phyloP scores from a whole-genome alignment of 2,797 vertebrate species.

The Enteromius fasciolatus region DNA sequence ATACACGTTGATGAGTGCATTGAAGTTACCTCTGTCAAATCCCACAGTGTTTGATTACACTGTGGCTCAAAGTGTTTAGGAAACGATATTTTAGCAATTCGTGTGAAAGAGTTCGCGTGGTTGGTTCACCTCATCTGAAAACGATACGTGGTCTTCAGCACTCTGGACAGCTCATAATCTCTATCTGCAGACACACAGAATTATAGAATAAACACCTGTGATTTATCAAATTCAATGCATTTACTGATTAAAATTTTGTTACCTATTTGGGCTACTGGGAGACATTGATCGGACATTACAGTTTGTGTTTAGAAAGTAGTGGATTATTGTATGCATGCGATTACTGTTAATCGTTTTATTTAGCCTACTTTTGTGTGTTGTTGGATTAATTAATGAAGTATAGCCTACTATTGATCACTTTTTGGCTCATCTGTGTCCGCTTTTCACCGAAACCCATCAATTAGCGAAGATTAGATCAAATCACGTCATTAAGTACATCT shows the following conservation, averaged over 20 bases:
- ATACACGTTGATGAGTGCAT: background rate
- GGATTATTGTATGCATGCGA: background rate
- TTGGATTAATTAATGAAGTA: background rate
- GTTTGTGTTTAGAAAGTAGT: background rate
- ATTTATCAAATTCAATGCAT: background rate
- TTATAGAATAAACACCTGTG: background rate
- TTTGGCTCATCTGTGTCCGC: background rate
- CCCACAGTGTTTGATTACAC: background rate
- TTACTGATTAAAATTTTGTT: background rate
- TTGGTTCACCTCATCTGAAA: conserved; percentile 5
- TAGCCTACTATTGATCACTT: background rate
- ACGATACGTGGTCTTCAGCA: conserved; percentile 57
- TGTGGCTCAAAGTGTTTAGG: background rate
- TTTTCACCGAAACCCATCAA: conserved; percentile 58
- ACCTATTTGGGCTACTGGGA: background rate
- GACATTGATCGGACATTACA: background rate
- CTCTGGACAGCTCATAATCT: conserved; percentile 64
- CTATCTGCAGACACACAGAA: background rate
- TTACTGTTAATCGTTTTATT: background rate
- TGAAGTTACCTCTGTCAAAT: too few relatives aligned
- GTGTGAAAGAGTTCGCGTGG: background rate
- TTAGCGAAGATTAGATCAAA: conserved; percentile 55
- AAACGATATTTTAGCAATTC: background rate
- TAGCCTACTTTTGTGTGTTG: background rate
- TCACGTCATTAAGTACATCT: conserved; percentile 35